These are phyloP conservation scores for Matsumurasca onukii DNA, from an alignment of 1,140 invertebrate species.

Conservation along the genomic window DNA sequence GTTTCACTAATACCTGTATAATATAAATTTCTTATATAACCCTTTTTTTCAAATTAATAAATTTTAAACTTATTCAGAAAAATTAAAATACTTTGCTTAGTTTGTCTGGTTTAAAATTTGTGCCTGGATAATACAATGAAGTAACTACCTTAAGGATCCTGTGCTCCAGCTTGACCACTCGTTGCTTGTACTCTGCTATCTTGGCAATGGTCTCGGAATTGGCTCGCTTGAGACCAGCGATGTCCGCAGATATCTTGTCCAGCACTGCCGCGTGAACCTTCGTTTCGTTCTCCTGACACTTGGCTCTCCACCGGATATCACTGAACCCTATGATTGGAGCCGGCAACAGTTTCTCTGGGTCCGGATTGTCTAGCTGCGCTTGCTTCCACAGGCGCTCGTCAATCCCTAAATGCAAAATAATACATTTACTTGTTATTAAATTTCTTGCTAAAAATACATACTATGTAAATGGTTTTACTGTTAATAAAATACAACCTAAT, in stretches of 20 bases:
- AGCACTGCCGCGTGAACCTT: conserved; percentile 74
- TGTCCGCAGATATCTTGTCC: conserved; percentile 71
- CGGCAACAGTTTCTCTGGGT: conserved; percentile 84
- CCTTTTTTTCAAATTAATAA: no score
- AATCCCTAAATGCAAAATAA: no score
- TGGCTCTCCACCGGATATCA: conserved; percentile 79
- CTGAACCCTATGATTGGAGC: conserved; percentile 90
- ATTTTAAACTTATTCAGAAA: no score
- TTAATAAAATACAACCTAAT: no score
- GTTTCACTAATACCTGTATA: conserved; percentile 75
- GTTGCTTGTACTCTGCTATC: conserved; percentile 72
- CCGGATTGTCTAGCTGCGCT: conserved; percentile 90
- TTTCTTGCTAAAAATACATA: no score
- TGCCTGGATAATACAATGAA: no score
- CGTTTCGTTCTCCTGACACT: conserved; percentile 79
- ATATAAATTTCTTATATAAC: no score
- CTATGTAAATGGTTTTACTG: no score
- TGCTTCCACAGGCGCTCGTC: conserved; percentile 82
- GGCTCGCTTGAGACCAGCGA: conserved; percentile 70
- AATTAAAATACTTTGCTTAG: no score
- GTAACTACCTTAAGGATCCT: conserved; percentile 73
- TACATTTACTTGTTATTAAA: no score
- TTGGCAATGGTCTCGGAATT: conserved; percentile 69
- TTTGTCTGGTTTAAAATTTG: no score
- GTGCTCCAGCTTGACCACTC: conserved; percentile 73